Percentiles rank a stretch among this genome's conserved stretches.
Evolutionary conservation across 2,888 invertebrate species (phyloP).

Genomic region (Rosalia funebris): DNA sequence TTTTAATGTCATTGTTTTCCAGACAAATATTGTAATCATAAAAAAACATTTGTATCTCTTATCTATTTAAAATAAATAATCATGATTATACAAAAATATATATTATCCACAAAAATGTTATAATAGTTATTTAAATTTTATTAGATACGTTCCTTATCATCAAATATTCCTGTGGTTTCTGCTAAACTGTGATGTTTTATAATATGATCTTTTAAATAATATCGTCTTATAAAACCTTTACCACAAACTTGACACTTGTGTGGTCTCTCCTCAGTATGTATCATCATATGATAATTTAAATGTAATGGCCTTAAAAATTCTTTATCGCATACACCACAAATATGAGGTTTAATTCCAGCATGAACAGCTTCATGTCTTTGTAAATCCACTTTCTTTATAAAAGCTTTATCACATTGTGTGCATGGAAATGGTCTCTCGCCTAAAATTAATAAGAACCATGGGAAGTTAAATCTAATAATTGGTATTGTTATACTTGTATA

Average conservation of each 20-base stretch:
- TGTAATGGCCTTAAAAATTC: conserved; percentile 52
- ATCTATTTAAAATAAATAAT: too few species aligned
- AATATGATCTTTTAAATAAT: conserved; percentile 53
- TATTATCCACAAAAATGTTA: too few species aligned
- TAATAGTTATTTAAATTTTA: too few species aligned
- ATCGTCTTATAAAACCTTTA: conserved; percentile 55
- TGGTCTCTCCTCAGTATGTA: conserved; percentile 55
- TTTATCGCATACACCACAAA: conserved; percentile 52
- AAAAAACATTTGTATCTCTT: too few species aligned
- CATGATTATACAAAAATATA: too few species aligned
- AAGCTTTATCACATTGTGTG: conserved; percentile 51
- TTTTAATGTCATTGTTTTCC: too few species aligned
- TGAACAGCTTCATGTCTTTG: conserved; percentile 55
- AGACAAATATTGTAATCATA: too few species aligned
- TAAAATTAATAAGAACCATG: conserved; percentile 33
- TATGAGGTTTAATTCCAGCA: conserved; percentile 50
- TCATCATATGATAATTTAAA: conserved; percentile 54
- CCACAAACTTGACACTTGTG: conserved; percentile 53
- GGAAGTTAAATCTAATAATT: too few species aligned
- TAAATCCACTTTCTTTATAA: conserved; percentile 55
- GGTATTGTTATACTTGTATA: too few species aligned
- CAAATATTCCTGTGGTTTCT: not conserved
- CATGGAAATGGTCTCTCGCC: conserved; percentile 54
- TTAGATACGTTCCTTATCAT: too few species aligned
- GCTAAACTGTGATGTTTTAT: conserved; percentile 47